phyloP scores from a whole-genome alignment of 2,888 invertebrate species.

The Myopa tessellatipennis region DNA sequence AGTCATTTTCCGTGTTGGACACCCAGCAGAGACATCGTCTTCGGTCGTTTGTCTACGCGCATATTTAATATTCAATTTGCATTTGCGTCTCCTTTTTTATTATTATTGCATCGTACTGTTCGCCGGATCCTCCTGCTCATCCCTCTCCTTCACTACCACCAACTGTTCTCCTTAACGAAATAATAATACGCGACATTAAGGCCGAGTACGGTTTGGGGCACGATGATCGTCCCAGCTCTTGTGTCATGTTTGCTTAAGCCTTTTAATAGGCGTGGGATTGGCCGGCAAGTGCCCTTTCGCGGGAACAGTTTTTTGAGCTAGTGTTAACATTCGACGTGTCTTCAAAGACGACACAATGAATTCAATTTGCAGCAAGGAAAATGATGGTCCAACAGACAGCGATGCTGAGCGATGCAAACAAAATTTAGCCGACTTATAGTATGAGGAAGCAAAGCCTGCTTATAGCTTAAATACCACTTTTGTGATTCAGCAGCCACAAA shows the following conservation, averaged over 20 bases:
- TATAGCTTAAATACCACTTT: too few relatives aligned
- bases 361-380: too few relatives aligned
- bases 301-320: too few relatives aligned
- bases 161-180: background rate
- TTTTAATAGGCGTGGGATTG: conserved; percentile 43
- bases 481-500: too few relatives aligned
- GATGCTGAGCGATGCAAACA: too few relatives aligned
- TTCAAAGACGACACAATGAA: too few relatives aligned
- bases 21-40: conserved; percentile 31
- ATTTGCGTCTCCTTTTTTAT: conserved; percentile 26
- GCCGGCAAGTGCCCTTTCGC: conserved; percentile 19
- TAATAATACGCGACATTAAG: conserved; percentile 32
- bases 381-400: too few relatives aligned
- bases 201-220: conserved; percentile 21
- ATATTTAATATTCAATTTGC: conserved; percentile 39
- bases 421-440: too few relatives aligned
- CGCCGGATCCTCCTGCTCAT: background rate
- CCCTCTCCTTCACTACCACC: background rate
- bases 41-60: conserved; percentile 8
- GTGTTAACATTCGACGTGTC: too few relatives aligned
- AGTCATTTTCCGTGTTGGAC: conserved; percentile 25
- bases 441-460: too few relatives aligned
- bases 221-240: conserved; percentile 5
- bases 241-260: background rate
- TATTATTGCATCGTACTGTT: conserved; percentile 15